phyloP scores from a whole-genome alignment of 2,113 vertebrate genomes.

The Lophochroa leadbeateri region DNA sequence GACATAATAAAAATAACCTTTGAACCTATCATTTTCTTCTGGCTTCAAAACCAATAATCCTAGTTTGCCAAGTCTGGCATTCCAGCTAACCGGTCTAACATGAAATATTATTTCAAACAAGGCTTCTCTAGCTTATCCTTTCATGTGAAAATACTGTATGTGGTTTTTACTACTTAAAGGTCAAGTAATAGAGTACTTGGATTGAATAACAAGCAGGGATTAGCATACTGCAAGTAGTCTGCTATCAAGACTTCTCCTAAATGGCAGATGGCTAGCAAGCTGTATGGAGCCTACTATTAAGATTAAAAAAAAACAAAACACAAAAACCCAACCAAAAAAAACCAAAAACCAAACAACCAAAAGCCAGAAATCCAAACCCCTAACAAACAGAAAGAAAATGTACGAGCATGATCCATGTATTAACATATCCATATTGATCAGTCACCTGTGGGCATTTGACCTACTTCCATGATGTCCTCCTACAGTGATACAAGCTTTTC shows the following conservation, averaged over 20 bases:
- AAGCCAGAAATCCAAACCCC: background rate
- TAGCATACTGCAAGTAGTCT: background rate
- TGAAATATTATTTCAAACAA: background rate
- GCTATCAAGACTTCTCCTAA: background rate
- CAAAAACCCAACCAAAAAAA: too few species aligned
- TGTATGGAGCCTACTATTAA: background rate
- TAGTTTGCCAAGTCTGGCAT: background rate
- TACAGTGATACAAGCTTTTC: conserved; percentile 36
- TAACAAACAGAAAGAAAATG: background rate
- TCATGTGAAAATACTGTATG: background rate
- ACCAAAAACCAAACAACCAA: background rate
- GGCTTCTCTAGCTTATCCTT: background rate
- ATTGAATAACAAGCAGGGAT: conserved; percentile 9
- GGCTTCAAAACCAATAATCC: background rate
- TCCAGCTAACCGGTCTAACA: background rate
- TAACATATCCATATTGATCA: conserved; percentile 34
- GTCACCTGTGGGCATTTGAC: conserved; percentile 34
- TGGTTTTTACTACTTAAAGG: background rate
- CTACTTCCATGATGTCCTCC: conserved; percentile 37
- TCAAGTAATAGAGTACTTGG: background rate
- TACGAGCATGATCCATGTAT: background rate
- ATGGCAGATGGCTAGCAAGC: conserved; percentile 41
- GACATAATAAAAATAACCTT: background rate
- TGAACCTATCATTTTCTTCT: background rate
- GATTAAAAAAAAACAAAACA: background rate